Percentiles rank a stretch among this genome's conserved stretches.
phyloP scores from a whole-genome alignment of 2,888 invertebrate species.

The Cheilosia variabilis region DNA sequence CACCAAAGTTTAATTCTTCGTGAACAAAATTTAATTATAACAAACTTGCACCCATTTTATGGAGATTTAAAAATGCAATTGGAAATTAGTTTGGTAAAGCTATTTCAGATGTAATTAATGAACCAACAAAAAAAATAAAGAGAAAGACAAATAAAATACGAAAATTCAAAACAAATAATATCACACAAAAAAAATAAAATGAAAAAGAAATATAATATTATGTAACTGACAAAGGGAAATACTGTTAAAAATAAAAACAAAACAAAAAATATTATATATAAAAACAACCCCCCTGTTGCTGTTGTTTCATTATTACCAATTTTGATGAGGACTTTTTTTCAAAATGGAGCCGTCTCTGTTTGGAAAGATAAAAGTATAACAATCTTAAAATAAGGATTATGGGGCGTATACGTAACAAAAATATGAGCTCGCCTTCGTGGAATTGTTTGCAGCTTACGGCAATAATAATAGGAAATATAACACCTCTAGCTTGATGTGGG shows the following conservation, averaged over 20 bases:
- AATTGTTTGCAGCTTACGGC: too few relatives aligned
- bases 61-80: conserved; percentile 42
- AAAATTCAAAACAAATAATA: conserved; percentile 5
- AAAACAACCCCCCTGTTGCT: conserved; percentile 25
- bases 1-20: conserved; percentile 13
- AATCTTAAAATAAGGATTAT: too few relatives aligned
- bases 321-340: background rate
- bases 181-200: conserved; percentile 8
- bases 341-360: too few relatives aligned
- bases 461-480: too few relatives aligned
- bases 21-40: conserved; percentile 7
- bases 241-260: conserved; percentile 52
- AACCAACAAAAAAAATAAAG: conserved; percentile 14
- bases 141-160: conserved; percentile 8
- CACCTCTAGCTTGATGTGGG: too few relatives aligned
- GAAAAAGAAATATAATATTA: conserved; percentile 30
- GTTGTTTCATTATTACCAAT: background rate
- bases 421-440: too few relatives aligned
- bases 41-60: conserved; percentile 47
- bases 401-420: too few relatives aligned
- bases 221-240: conserved; percentile 60
- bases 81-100: conserved; percentile 53
- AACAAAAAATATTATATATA: conserved; percentile 52
- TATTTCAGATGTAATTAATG: conserved; percentile 45
- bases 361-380: too few relatives aligned